Evolutionary conservation across 2,113 vertebrate species (phyloP).

Genomic region (Equus quagga): DNA sequence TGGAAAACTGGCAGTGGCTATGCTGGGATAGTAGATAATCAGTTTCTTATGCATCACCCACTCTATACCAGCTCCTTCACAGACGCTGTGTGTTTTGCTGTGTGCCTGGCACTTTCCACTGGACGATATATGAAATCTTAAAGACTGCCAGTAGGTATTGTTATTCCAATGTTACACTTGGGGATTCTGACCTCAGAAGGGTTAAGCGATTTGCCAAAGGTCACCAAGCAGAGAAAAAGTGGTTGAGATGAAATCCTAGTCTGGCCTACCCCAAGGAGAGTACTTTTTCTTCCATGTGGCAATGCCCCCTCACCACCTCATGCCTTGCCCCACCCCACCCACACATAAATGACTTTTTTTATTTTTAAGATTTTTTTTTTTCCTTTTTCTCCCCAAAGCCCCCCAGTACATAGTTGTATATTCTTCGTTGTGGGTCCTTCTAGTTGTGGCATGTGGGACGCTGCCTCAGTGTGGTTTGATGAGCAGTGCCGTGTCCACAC

Average conservation of each 20-base stretch:
- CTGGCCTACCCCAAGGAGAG: not conserved
- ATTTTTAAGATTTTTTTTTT: too few relatives aligned
- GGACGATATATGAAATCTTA: not conserved
- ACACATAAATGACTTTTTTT: not conserved
- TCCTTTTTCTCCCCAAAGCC: too few relatives aligned
- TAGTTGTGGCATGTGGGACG: too few relatives aligned
- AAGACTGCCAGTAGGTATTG: fast-evolving
- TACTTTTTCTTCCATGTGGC: not conserved
- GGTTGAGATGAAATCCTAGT: not conserved
- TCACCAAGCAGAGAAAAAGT: not conserved
- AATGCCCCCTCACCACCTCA: not conserved
- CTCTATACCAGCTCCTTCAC: not conserved
- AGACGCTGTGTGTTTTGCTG: fast-evolving
- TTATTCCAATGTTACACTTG: fast-evolving
- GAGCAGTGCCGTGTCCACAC: too few relatives aligned
- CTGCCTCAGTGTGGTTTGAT: too few relatives aligned
- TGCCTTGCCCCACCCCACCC: fast-evolving
- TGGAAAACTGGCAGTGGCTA: not conserved
- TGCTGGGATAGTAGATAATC: not conserved
- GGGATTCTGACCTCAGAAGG: not conserved
- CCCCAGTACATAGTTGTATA: too few relatives aligned
- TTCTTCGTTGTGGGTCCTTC: too few relatives aligned
- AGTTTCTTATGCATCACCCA: fast-evolving
- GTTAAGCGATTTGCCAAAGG: not conserved
- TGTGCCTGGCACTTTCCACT: not conserved